Evolutionary conservation across 2,113 vertebrate species (phyloP), one percentile per base, ranked within the genome.

Genomic region (Tiliqua scincoides): DNA sequence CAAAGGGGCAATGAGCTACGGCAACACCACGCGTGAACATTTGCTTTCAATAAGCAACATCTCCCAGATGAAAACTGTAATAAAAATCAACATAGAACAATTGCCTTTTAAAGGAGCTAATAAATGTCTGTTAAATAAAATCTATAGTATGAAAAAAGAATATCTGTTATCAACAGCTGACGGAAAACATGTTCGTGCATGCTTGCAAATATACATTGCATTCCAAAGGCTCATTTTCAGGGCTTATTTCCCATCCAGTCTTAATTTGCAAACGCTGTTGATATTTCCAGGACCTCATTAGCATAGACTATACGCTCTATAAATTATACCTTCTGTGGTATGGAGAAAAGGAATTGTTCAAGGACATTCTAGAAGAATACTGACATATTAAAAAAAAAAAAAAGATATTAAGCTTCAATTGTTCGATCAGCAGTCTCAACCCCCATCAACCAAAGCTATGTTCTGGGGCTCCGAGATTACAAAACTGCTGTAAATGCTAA

Each of bases 341-440:
- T 68, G 37, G 62, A 93, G 92, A 90, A 92, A 94, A 90, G 68
- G 73, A 90, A 82, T 37, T 88, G 76, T 43, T 89, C 84, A 86
- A 93, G 86, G 93, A 95, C 74, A 93, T 88, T 93, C 83, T 89
- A 68, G 87, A 88, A 90, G 70, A 93, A 90, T 48, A 8, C 61
- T 0, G 0, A 74, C 81, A 89, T 9, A 91, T 43, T n/a, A n/a
- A n/a, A n/a, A n/a, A n/a, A n/a, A n/a, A n/a, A n/a, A 91, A 40
- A 93, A 82, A 81, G 3, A 30, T 59, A 78, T 84, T 94, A 89
- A 93, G 90, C 84, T 91, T 85, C 75, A 90, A 54, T 37, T 1
- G 72, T 88, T 93, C 88, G 35, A 88, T 61, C 8, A 6, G 63
- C 91, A 87, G 85, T 32, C n/a, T 71, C 78, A 91, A 52, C 74